Evolutionary conservation across 2,797 vertebrate genomes (phyloP), one percentile per base, ranked within the genome.

Genomic region (Anabas testudineus): DNA sequence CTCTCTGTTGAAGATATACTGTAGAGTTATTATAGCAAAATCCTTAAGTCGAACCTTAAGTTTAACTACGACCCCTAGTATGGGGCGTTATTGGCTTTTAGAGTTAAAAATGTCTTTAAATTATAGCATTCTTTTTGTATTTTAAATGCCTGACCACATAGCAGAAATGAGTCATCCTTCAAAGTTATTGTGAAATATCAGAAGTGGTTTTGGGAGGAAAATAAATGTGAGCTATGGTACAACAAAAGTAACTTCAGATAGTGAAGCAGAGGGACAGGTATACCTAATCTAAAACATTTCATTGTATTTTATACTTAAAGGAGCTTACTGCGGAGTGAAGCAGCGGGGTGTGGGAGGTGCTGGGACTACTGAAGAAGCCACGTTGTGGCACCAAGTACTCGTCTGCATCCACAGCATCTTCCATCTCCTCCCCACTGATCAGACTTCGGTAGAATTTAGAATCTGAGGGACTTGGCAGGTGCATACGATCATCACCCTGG

Each of bases 401-500:
- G 0, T 99, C 98, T 0, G 95, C 97, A 2, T 99, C 98, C 21
- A 99, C 95, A 0, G 96, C 93, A 2, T 99, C 95, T 36, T 96
- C 96, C 95, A 98, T 95, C 82, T 97, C 96, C 66, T 96, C 96
- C 13, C 95, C 95, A 0, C 95, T 96, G 93, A 97, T 95, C 83
- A 99, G 90, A 41, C 93, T 95, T 19, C 95, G 95, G 81, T 95
- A 98, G 73, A 98, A 95, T 59, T 92, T 97, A 32, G 93, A 94
- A 74, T 98, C 97, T 0, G 95, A 91, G 0, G 98, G 97, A 84
- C 95, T 98, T 8, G 97, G 97, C 63, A 99, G 83, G 64, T 96
- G 95, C 97, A 99, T 97, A 42, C 95, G 85, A 37, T 99, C 98
- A 5, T 99, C 98, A 10, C 97, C 98, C 98, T 99, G 83, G 1